Evolutionary conservation across 2,888 invertebrate species (phyloP), one percentile per base, ranked within the genome.

Genomic region (Ophioninae sp.): DNA sequence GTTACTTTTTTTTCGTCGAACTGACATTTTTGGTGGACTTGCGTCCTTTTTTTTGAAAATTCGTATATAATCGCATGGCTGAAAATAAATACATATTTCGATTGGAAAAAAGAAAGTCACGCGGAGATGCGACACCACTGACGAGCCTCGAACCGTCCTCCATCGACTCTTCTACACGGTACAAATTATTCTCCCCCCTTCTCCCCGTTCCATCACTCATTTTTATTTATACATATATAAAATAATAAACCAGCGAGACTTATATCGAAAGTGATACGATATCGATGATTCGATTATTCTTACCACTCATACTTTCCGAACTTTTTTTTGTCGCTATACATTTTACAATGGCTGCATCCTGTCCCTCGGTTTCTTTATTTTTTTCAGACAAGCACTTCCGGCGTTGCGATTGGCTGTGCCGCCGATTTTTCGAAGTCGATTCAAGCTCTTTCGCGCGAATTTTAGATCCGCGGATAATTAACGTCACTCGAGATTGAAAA

Each of bases 171-270:
- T 83, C 75, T 75, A 72, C 77, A 68, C 74, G 77, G 64, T 69
- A 81, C 83, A 74, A 79, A 64, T 81, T 8, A 44, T 77, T 50
- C 7, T 2, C 30, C 57, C 64, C 8, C n/a, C 8, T 17, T 17
- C 67, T 50, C 59, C 61, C 56, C 57, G 23, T 81, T 78, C 78
- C 64, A 61, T 77, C 61, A 23, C 37, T 76, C 23, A 13, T 21
- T 39, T 44, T 78, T 67, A 56, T 44, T 80, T 81, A 72, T 84
- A 81, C 79, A 85, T 62, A 68, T 82, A 69, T 83, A 79, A 86
- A 83, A 81, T 84, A 83, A 81, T 79, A 79, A 79, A 83, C 84
- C 82, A 86, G 81, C 83, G 77, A 83, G 74, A 73, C 73, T 81
- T 80, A 85, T 57, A 82, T 80, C 78, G 56, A 82, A 69, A 84